phyloP scores from a whole-genome alignment of 2,113 vertebrate genomes.

The Thalassoma bifasciatum region DNA sequence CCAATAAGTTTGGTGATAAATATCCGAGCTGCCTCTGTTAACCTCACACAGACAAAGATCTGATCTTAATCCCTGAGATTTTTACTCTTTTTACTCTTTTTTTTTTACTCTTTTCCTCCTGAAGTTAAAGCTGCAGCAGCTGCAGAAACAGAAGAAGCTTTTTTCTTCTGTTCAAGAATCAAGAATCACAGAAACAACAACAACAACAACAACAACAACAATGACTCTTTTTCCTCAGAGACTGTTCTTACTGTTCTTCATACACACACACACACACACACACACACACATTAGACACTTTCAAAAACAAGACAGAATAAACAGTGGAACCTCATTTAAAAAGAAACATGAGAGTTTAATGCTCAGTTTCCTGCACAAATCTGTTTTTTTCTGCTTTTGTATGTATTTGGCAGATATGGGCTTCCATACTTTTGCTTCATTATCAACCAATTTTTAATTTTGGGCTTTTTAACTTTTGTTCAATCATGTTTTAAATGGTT shows the following conservation, averaged over 20 bases:
- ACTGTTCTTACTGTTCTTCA: background rate
- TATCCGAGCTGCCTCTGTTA: conserved; percentile 20
- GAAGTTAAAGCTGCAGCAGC: conserved; percentile 19
- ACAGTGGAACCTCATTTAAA: background rate
- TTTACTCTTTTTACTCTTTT: too few relatives aligned
- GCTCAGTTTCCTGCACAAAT: too few relatives aligned
- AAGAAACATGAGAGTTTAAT: background rate
- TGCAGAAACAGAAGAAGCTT: conserved; percentile 23
- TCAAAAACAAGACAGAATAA: background rate
- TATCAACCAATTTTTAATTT: too few relatives aligned
- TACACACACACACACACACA: background rate
- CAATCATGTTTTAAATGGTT: too few relatives aligned
- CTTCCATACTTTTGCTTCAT: too few relatives aligned
- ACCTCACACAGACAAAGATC: conserved; percentile 49
- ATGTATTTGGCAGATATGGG: too few relatives aligned
- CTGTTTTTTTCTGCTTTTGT: too few relatives aligned
- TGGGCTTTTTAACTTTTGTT: too few relatives aligned
- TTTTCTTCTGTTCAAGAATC: conserved; percentile 40
- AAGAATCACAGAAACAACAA: too few relatives aligned
- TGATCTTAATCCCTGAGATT: conserved; percentile 35
- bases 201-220: conserved; percentile 12
- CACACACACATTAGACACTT: background rate
- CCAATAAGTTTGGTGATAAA: conserved; percentile 64
- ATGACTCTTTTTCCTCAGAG: conserved; percentile 7
- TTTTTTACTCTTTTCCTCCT: conserved; percentile 20